Percentiles rank a stretch among this genome's conserved stretches.
phyloP scores from a whole-genome alignment of 1,140 invertebrate species.

The Anagrus nilaparvatae region DNA sequence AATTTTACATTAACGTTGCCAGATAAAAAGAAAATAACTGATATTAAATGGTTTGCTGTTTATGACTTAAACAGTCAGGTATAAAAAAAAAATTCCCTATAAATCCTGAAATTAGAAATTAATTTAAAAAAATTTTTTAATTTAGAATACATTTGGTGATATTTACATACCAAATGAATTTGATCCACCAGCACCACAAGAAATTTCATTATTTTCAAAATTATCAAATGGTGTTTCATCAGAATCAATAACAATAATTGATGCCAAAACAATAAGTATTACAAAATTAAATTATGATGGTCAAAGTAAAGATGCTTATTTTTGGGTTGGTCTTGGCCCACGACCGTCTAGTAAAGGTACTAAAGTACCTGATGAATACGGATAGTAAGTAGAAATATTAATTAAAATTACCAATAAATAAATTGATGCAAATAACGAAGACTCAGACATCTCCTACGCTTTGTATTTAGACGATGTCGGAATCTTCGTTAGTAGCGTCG shows the following conservation, averaged over 20 bases:
- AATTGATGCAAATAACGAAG: too few species aligned
- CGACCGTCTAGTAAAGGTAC: slow-evolving; percentile 69
- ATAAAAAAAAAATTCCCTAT: neutral
- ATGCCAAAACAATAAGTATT: slow-evolving; percentile 71
- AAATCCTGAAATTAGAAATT: too few species aligned
- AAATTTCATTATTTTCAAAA: slow-evolving; percentile 58
- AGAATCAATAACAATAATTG: slow-evolving; percentile 63
- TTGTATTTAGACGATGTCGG: too few species aligned
- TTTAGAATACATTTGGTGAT: slow-evolving; percentile 76
- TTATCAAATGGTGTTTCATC: slow-evolving; percentile 59
- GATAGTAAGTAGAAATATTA: slow-evolving; percentile 64
- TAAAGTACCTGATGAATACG: slow-evolving; percentile 81
- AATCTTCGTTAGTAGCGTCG: too few species aligned
- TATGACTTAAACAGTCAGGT: slow-evolving; percentile 76
- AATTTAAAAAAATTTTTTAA: slow-evolving; percentile 3
- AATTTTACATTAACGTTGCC: slow-evolving; percentile 76
- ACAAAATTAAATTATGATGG: slow-evolving; percentile 71
- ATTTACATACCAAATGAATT: slow-evolving; percentile 86
- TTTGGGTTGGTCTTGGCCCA: slow-evolving; percentile 81
- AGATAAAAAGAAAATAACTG: slow-evolving; percentile 76
- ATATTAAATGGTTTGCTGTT: slow-evolving; percentile 83
- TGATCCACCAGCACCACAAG: slow-evolving; percentile 69
- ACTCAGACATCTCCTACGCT: too few species aligned
- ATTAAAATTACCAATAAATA: neutral
- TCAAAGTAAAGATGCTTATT: slow-evolving; percentile 64